Evolutionary conservation across 2,888 invertebrate genomes (phyloP).

Genomic region (Catonia carolina): DNA sequence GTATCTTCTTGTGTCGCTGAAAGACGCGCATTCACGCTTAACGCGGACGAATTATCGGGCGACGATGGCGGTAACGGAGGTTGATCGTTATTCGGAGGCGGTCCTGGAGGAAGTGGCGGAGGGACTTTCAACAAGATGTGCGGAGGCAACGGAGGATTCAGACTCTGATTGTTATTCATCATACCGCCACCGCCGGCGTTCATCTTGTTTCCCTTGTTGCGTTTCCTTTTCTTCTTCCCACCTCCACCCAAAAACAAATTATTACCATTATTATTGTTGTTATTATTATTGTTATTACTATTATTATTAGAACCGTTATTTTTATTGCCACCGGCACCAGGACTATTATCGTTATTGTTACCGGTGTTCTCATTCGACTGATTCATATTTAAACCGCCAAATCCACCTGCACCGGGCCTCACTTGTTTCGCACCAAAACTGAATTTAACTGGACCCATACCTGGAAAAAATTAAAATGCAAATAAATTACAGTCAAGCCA

Average conservation of each 20-base stretch:
- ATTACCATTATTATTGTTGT: no score
- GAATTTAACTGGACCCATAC: conserved; percentile 49
- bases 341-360: conserved; percentile 13
- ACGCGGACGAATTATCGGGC: conserved; percentile 40
- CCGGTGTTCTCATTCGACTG: not conserved
- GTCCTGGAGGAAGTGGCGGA: conserved; percentile 49
- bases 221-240: conserved; percentile 67
- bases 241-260: conserved; percentile 41
- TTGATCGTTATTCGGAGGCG: conserved; percentile 46
- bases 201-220: conserved; percentile 47
- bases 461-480: conserved; percentile 31
- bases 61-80: conserved; percentile 48
- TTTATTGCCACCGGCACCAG: no score
- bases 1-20: conserved; percentile 45
- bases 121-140: conserved; percentile 45
- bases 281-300: conserved; percentile 37
- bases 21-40: conserved; percentile 42
- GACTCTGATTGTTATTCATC: conserved; percentile 39
- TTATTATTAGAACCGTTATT: conserved; percentile 43
- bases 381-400: no score
- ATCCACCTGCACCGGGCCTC: not conserved
- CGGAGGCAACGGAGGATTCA: conserved; percentile 48
- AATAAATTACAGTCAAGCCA: no score
- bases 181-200: conserved; percentile 34
- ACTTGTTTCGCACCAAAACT: conserved; percentile 46